Percentiles rank a stretch among this genome's conserved stretches.
These are phyloP conservation scores for Azorinus chamasolen DNA, from an alignment of 2,888 invertebrate genomes.

Conservation along the genomic window DNA sequence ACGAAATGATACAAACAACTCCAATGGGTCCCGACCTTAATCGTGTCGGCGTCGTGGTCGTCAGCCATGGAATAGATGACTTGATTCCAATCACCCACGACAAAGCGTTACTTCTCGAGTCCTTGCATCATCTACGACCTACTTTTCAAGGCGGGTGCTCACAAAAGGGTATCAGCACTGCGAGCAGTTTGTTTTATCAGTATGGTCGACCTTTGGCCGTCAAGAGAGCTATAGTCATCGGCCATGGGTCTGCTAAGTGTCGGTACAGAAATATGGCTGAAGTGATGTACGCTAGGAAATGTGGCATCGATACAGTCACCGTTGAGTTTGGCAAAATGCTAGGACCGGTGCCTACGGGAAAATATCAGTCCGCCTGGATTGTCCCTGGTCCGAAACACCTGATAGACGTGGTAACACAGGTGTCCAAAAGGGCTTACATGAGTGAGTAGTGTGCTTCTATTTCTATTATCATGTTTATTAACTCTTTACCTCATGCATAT, in stretches of 20 bases:
- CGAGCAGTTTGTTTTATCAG: conserved; percentile 59
- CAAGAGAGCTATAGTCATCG: conserved; percentile 48
- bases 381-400: too few relatives aligned
- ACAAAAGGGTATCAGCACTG: conserved; percentile 52
- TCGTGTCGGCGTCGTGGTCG: conserved; percentile 57
- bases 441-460: too few relatives aligned
- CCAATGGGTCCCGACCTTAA: conserved; percentile 44
- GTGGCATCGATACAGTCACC: conserved; percentile 59
- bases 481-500: too few relatives aligned
- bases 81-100: conserved; percentile 52
- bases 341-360: neutral
- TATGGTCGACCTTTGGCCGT: conserved; percentile 59
- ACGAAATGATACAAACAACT: conserved; percentile 40
- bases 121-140: conserved; percentile 46
- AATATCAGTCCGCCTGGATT: too few relatives aligned
- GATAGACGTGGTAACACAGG: too few relatives aligned
- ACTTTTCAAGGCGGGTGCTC: conserved; percentile 55
- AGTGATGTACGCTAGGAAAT: conserved; percentile 32
- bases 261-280: conserved; percentile 39
- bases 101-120: conserved; percentile 32
- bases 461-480: too few relatives aligned
- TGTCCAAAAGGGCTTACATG: too few relatives aligned
- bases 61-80: conserved; percentile 54
- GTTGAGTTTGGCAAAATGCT: conserved; percentile 39
- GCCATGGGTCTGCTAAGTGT: conserved; percentile 39